Base-by-base conservation (phyloP, 2,888 invertebrate species). In the Cyclophora punctaria region DNA sequence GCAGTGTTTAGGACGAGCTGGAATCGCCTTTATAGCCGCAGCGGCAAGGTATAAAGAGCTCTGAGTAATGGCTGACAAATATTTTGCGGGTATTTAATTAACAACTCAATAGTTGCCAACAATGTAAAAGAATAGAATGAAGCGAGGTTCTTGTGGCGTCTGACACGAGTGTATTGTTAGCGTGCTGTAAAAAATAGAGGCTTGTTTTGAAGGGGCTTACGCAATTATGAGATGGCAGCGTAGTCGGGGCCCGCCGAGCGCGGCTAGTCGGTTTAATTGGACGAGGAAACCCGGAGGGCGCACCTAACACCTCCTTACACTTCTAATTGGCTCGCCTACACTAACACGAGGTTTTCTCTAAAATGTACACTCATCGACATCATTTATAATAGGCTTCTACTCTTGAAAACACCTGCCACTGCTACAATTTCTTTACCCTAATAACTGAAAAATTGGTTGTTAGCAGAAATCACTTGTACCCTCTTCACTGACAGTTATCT, bases 101-200 rank as follows among this genome's bases (percentile, higher is more conserved):
- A 84, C 83, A 83, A 82, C 81, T 83, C 85, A 81, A 85, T 85
- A 81, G 80, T 78, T 80, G 57, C 55, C 50, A 57, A 75, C 74
- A 74, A 62, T 71, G 67, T 67, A 58, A 69, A 71, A 69, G 71
- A 69, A 73, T 68, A 71, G 76, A 77, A 78, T 71, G 75, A 73
- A 73, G 77, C 78, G 75, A 78, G 74, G 80, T 82, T 83, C 80
- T 84, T 82, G 79, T 73, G 75, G 74, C 66, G 75, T 80, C 83
- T 81, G 81, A 80, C 83, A 80, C 79, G 81, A 79, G 74, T 83
- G 83, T 71, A 84, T 88, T 87, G 87, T 88, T 84, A 77, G 79
- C 68, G 73, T 65, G 62, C 63, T 73, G 77, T 74, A 83, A 86
- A 87, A 83, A 86, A 79, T 59, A 66, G 71, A 74, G 80, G 79